Evolutionary conservation across 2,113 vertebrate genomes (phyloP).

Genomic region (Xyrauchen texanus): DNA sequence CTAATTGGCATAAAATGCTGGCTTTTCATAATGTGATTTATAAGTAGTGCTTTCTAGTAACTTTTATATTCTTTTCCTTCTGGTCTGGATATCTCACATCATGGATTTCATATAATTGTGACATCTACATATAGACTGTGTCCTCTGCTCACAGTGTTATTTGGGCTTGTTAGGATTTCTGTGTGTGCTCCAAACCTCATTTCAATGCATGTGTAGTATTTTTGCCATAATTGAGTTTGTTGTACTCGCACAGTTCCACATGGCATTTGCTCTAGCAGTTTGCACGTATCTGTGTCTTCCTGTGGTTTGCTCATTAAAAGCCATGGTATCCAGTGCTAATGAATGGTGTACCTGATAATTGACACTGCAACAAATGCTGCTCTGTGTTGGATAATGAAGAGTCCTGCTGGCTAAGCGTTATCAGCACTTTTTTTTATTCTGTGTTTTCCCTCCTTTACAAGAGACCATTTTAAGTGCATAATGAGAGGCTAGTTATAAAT

Average conservation of each 20-base stretch:
- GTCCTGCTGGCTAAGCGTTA: constrained; percentile 36
- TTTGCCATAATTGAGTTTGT: constrained; percentile 35
- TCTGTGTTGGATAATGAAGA: constrained; percentile 49
- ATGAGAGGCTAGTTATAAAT: constrained; percentile 49
- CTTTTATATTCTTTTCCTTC: too few species aligned
- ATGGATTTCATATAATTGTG: neutral
- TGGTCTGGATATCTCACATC: too few species aligned
- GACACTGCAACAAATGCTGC: constrained; percentile 36
- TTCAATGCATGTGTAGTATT: constrained; percentile 23
- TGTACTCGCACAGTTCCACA: constrained; percentile 44
- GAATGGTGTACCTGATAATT: constrained; percentile 41
- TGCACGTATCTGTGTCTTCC: constrained; percentile 9
- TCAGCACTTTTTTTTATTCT: constrained; percentile 36
- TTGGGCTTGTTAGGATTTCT: neutral
- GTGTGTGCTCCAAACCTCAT: neutral
- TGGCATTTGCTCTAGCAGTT: constrained; percentile 32
- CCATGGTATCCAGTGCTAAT: constrained; percentile 40
- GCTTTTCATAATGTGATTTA: too few species aligned
- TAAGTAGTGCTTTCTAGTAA: too few species aligned
- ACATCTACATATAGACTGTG: too few species aligned
- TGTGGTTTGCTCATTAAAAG: constrained; percentile 56
- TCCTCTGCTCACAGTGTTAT: too few species aligned
- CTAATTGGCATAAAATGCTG: too few species aligned
- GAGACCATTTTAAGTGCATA: constrained; percentile 40
- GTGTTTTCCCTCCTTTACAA: neutral